These are phyloP conservation scores for Leucoraja ocellata DNA, from an alignment of 2,797 vertebrate species.

Conservation along the genomic window DNA sequence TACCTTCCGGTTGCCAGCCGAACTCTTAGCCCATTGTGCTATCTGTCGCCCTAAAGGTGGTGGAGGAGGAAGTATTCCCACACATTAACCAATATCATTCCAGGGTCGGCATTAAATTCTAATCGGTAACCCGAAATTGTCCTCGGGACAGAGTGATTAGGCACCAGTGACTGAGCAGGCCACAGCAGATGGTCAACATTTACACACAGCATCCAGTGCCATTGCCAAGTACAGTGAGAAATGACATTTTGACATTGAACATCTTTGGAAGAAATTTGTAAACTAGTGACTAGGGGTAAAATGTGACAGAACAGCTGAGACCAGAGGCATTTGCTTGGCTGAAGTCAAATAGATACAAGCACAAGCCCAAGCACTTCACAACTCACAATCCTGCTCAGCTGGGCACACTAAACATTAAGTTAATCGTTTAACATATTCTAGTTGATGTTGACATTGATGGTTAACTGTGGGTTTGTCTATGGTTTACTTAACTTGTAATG, in stretches of 20 bases:
- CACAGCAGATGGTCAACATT: conserved; percentile 64
- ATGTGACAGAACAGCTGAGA: neutral
- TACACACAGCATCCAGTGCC: conserved; percentile 53
- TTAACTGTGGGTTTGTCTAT: neutral
- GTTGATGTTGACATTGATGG: neutral
- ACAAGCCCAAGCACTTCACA: neutral
- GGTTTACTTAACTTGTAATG: conserved; percentile 23
- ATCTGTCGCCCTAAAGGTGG: no score
- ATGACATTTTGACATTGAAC: conserved; percentile 60
- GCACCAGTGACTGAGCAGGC: conserved; percentile 57
- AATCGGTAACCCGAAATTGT: conserved; percentile 49
- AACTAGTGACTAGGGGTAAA: conserved; percentile 43
- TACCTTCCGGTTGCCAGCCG: no score
- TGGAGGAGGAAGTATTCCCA: conserved; percentile 53
- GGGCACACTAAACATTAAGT: neutral
- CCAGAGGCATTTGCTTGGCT: neutral
- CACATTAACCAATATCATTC: conserved; percentile 65
- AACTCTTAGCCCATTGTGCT: no score
- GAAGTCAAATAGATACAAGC: neutral
- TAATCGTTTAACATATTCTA: neutral
- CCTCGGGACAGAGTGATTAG: conserved; percentile 60
- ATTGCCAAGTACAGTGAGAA: conserved; percentile 53
- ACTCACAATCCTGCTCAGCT: neutral
- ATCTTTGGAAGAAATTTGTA: conserved; percentile 59
- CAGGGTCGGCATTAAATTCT: conserved; percentile 66